Percentiles rank a stretch among this genome's conserved stretches.
These are phyloP conservation scores for Lampris megalopsis DNA, from an alignment of 2,113 vertebrate species.

Conservation along the genomic window DNA sequence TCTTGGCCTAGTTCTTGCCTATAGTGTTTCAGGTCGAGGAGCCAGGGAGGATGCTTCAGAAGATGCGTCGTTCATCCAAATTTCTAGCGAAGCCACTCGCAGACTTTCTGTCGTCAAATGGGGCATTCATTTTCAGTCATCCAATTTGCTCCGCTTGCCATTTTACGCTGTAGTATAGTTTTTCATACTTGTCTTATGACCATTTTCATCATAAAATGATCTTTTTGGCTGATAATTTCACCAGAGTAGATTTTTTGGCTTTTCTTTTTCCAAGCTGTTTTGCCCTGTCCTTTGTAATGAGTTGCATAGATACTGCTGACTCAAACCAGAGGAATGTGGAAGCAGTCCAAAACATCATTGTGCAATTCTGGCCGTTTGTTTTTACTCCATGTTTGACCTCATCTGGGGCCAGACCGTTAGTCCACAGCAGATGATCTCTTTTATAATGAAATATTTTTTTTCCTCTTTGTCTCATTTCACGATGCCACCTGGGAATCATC, in stretches of 20 bases:
- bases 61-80: too few species aligned
- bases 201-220: constrained; percentile 1
- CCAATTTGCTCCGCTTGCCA: background rate
- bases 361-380: constrained; percentile 57
- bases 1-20: background rate
- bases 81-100: background rate
- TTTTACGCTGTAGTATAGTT: background rate
- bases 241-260: constrained; percentile 24
- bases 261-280: constrained; percentile 27
- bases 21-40: constrained; percentile 14
- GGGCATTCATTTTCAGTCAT: constrained; percentile 6
- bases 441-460: constrained; percentile 73
- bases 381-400: constrained; percentile 51
- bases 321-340: constrained; percentile 41
- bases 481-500: constrained; percentile 68
- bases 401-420: constrained; percentile 23
- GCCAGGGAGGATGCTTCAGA: too few species aligned
- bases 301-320: constrained; percentile 25
- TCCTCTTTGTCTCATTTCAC: constrained; percentile 48
- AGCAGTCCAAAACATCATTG: constrained; percentile 44
- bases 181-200: too few species aligned
- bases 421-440: constrained; percentile 71
- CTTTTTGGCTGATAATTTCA: constrained; percentile 14
- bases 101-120: constrained; percentile 4
- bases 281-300: constrained; percentile 19